A percentile compares a stretch with the other conserved stretches of the same genome.
Conservation (phyloP, 2,888 invertebrate species). For the Anoplius nigerrimus region DNA sequence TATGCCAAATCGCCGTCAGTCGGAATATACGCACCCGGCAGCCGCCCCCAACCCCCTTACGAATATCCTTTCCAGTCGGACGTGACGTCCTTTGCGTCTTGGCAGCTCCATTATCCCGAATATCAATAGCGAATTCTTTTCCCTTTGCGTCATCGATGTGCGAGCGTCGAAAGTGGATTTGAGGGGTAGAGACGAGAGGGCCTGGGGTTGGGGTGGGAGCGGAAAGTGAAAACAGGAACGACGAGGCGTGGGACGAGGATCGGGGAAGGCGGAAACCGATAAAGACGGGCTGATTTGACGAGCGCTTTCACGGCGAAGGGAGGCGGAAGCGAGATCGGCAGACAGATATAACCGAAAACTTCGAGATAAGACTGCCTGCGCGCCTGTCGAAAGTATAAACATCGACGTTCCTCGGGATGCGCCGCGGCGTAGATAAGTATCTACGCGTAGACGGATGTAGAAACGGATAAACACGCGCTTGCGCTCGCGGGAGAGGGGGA, state of each 20-base stretch:
- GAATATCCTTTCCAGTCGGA: conserved; percentile 43
- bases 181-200: too few species aligned
- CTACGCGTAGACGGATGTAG: background rate
- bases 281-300: too few species aligned
- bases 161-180: background rate
- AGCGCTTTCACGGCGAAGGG: too few species aligned
- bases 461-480: background rate
- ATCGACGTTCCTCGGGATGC: background rate
- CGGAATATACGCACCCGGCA: conserved; percentile 26
- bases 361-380: too few species aligned
- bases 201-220: too few species aligned
- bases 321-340: background rate
- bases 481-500: background rate
- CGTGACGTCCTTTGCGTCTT: conserved; percentile 49
- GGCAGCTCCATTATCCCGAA: conserved; percentile 57
- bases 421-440: background rate
- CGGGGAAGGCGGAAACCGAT: background rate
- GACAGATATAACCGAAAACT: too few species aligned
- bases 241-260: background rate
- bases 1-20: conserved; percentile 44
- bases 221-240: too few species aligned
- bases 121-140: conserved; percentile 56
- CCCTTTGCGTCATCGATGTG: conserved; percentile 39
- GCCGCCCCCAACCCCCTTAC: too few species aligned
- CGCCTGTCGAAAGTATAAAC: too few species aligned